Evolutionary conservation across 2,113 vertebrate species (phyloP).

Genomic region (Percina caprodes): DNA sequence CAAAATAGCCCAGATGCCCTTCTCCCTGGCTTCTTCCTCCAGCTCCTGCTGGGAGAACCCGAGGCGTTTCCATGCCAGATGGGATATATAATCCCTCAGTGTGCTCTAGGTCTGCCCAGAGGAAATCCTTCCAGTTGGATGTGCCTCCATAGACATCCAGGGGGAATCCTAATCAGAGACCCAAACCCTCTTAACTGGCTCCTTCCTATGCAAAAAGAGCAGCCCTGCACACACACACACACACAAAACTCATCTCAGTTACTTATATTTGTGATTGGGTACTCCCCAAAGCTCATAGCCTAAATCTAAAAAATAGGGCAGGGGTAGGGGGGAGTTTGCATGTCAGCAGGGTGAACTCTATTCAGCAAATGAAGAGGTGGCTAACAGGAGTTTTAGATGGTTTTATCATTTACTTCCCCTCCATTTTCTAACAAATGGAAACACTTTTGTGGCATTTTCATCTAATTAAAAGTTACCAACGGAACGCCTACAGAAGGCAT

Average conservation of each 20-base stretch:
- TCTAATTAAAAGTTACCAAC: not conserved
- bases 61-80: constrained; percentile 22
- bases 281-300: not conserved
- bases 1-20: not conserved
- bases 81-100: constrained; percentile 35
- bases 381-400: not conserved
- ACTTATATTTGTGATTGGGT: not conserved
- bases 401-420: not conserved
- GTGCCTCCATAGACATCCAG: constrained; percentile 2
- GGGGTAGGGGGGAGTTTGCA: not conserved
- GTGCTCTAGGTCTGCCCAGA: constrained; percentile 19
- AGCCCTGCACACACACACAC: not conserved
- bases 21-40: constrained; percentile 5
- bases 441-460: not conserved
- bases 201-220: not conserved
- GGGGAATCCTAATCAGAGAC: constrained; percentile 6
- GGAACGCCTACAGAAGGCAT: not conserved
- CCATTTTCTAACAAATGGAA: not conserved
- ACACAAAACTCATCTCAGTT: not conserved
- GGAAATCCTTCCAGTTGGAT: constrained; percentile 32
- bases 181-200: not conserved
- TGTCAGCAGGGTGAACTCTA: not conserved
- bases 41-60: constrained; percentile 14
- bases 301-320: not conserved
- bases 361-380: not conserved